phyloP scores from a whole-genome alignment of 2,113 vertebrate species.

The Maccullochella peelii region DNA sequence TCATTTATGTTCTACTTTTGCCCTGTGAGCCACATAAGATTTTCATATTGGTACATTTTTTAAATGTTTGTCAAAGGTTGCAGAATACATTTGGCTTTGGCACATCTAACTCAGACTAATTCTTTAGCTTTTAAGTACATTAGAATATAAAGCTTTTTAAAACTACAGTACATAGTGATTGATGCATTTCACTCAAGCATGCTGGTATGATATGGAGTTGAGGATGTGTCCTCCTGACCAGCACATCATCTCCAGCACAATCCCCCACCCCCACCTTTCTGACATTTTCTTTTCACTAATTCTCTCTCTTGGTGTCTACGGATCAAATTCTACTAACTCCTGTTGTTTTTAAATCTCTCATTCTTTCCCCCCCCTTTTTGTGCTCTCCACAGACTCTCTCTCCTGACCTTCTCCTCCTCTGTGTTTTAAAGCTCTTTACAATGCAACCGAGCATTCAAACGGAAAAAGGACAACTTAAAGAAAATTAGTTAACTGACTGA shows the following conservation, averaged over 20 bases:
- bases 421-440: constrained; percentile 18
- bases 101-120: background rate
- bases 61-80: background rate
- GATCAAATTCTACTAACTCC: background rate
- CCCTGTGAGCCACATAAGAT: background rate
- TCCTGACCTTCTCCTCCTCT: constrained; percentile 1
- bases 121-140: background rate
- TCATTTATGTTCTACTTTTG: background rate
- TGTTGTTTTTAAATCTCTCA: background rate
- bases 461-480: constrained; percentile 43
- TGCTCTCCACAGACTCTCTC: background rate
- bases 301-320: background rate
- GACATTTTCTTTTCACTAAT: background rate
- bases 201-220: background rate
- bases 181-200: background rate
- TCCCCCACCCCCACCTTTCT: background rate
- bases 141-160: background rate
- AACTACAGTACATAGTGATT: background rate
- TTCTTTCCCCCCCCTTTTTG: background rate
- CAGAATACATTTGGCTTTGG: background rate
- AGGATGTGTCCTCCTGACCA: background rate
- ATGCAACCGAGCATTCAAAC: constrained; percentile 35
- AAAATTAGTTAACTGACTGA: constrained; percentile 63
- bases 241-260: background rate
- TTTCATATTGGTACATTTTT: background rate